Base-by-base conservation (phyloP, 2,113 vertebrate genomes). In the Caranx ignobilis region DNA sequence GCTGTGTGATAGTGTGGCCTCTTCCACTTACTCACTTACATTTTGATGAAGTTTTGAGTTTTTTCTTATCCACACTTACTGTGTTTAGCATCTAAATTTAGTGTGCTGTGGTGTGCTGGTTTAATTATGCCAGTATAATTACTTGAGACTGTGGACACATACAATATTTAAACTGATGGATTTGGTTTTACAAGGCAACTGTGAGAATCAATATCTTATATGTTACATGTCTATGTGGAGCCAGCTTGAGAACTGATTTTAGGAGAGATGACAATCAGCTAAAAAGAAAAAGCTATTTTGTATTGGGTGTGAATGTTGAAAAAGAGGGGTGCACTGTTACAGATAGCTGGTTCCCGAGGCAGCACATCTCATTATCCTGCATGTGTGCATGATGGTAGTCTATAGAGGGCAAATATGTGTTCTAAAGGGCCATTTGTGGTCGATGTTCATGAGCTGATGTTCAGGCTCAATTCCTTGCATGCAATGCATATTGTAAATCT, bases 31-130 rank as follows among this genome's bases (percentile, higher is more conserved):
- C 10, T 60, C 39, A 26, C 11, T 74, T 72, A 41, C 31, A 76
- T 75, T 71, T 43, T 68, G 21, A 72, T 57, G 15, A 74, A 60
- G 18, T 32, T 63, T 75, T 59, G 4, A 67, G 35, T 50, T 11
- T 59, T 37, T 71, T 56, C 39, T 32, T 60, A 47, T 60, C 2
- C 35, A 54, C 35, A 47, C 45, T 47, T 47, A 61, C 26, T 21
- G 18, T 39, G 43, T 59, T 82, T 52, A 50, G n/a, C 31, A 52
- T 60, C 61, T 37, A 67, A 57, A 5, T 21, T 19, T n/a, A 26
- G 26, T 39, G 19, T 69, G 35, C 57, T 57, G 60, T 18, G 18
- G 31, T 34, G 41, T 16, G 16, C 11, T 34, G 34, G 8, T 75
- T 37, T 54, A 60, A 50, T 81, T 52, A 43, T 34, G 11, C 4